phyloP scores from a whole-genome alignment of 2,888 invertebrate genomes.

The Nasonovia ribisnigri region DNA sequence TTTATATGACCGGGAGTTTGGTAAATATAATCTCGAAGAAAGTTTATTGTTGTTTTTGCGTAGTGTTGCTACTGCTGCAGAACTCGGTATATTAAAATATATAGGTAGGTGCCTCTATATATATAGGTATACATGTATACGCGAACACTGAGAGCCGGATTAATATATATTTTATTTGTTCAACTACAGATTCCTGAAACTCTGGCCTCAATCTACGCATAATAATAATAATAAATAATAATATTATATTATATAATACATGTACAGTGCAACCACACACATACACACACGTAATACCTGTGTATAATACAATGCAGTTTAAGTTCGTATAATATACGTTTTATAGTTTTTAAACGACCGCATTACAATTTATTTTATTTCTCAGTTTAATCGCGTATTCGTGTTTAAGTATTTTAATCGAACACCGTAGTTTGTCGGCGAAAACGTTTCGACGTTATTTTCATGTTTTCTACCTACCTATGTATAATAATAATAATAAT shows the following conservation, averaged over 20 bases:
- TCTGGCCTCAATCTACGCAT: not conserved
- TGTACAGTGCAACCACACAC: not conserved
- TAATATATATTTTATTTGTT: conserved; percentile 9
- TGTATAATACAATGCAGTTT: not conserved
- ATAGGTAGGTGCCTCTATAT: not conserved
- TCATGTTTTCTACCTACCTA: not conserved
- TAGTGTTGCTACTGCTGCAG: not conserved
- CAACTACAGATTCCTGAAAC: not conserved
- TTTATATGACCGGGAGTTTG: not conserved
- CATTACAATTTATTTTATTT: conserved; percentile 8
- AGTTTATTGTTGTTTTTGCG: not conserved
- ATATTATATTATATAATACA: not conserved
- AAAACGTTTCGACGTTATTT: not conserved
- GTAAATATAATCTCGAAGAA: conserved; percentile 31
- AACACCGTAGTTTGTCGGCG: not conserved
- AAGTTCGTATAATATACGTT: not conserved
- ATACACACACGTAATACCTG: not conserved
- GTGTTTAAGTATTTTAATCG: conserved; percentile 17
- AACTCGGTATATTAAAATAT: conserved; percentile 3
- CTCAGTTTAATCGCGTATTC: not conserved
- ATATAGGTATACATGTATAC: not conserved
- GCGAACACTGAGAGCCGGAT: not conserved
- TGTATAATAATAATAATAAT: not conserved
- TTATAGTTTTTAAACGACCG: not conserved
- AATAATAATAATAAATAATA: not conserved